Percentiles rank a stretch among this genome's conserved stretches.
Evolutionary conservation across 2,113 vertebrate genomes (phyloP).

Genomic region (Pseudopipra pipra): DNA sequence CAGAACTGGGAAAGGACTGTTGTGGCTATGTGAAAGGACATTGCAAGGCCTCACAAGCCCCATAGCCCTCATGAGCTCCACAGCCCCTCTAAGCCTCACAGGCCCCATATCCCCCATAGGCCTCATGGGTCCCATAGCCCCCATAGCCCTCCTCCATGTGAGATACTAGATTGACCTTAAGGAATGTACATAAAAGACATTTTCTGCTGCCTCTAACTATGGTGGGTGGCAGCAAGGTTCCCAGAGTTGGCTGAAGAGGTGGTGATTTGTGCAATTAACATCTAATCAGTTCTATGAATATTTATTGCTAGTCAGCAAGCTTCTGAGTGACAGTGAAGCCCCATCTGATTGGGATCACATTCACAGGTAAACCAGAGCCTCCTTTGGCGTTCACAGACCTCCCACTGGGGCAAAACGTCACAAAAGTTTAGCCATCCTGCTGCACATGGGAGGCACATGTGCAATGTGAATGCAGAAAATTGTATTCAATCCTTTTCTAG

Average conservation of each 20-base stretch:
- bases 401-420: neutral
- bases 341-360: slow-evolving; percentile 8
- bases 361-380: neutral
- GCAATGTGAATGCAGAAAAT: neutral
- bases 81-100: no score
- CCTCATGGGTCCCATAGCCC: neutral
- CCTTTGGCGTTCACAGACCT: neutral
- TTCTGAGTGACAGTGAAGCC: slow-evolving; percentile 17
- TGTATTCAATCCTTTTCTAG: neutral
- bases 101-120: neutral
- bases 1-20: neutral
- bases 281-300: slow-evolving; percentile 70
- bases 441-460: neutral
- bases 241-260: slow-evolving; percentile 41
- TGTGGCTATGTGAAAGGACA: neutral
- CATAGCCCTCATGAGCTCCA: neutral
- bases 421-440: neutral
- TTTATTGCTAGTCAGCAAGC: slow-evolving; percentile 57
- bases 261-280: slow-evolving; percentile 59
- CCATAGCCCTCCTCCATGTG: neutral
- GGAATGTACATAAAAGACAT: neutral
- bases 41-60: neutral
- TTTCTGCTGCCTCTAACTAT: neutral
- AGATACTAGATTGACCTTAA: neutral
- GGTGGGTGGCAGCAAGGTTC: neutral